Evolutionary conservation across 2,797 vertebrate genomes (phyloP), one percentile per base, ranked within the genome.

Genomic region (Lateolabrax maculatus): DNA sequence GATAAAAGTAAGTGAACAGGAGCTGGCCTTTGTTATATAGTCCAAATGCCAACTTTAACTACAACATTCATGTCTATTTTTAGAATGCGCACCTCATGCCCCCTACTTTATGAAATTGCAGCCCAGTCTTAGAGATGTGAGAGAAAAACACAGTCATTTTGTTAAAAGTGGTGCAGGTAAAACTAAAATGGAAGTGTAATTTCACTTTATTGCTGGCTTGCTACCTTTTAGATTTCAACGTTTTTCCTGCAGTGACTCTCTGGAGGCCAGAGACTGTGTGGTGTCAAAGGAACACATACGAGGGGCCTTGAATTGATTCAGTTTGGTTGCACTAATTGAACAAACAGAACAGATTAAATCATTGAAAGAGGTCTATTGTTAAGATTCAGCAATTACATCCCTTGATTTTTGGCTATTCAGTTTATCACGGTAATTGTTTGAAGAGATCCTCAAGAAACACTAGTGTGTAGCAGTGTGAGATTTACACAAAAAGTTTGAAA

Each of bases 131-230:
- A 36, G 68, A 80, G 71, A 70, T 46, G 43, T 81, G 71, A 85
- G 71, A 51, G 73, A 80, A 81, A 84, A 87, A 68, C 43, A 79
- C 67, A 55, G 82, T 81, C 23, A 89, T 93, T 90, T 87, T 87
- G 77, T 75, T 87, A 84, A 92, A 87, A 93, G 89, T 83, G 36
- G 65, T 62, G 71, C 46, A 78, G 86, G 84, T 87, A 69, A 80
- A 80, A 71, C 73, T 71, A 76, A 85, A 34, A 87, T 88, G 82
- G 75, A 81, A 52, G 73, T 57, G 44, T 85, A 78, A 85, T 89
- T 87, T 86, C 49, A 63, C 46, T 76, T 43, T 41, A 66, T 61
- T 56, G 41, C 63, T 11, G 31, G n/a, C 60, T 73, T 85, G 46
- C 57, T 58, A 7, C 51, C 27, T 80, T 65, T 62, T 6, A 41